Evolutionary conservation across 2,888 invertebrate genomes (phyloP), one percentile per base, ranked within the genome.

Genomic region (Orchesella flavescens): DNA sequence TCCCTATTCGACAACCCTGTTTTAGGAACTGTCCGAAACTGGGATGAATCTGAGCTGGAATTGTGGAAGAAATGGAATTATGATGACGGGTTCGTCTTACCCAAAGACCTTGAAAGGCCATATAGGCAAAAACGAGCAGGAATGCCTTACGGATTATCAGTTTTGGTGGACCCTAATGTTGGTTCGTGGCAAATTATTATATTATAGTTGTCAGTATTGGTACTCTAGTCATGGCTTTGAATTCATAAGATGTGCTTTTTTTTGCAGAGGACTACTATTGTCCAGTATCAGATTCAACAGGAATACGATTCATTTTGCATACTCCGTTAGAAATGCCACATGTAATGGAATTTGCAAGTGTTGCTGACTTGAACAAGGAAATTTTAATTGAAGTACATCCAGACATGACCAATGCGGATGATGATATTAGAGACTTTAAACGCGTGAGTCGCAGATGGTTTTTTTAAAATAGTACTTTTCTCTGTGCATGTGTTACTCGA

Each of bases 201-300:
- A 7, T 34, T 4, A 4, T 34, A 34, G 34, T 7, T 4, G 34
- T n/a, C 13, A 21, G 46, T 1, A 75, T 63, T 49, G 2, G 19
- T 44, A 9, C 0, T 34, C n/a, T 17, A 59, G 1, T 59, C 12
- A 4, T 10, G n/a, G n/a, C 15, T 43, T 73, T 53, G 24, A 34
- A 34, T 34, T 34, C 7, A 34, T 34, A 34, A 34, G 34, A 2
- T 34, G 7, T 34, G 34, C 34, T 7, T 2, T 0, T 21, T n/a
- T 46, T 66, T 68, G 61, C 74, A 23, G 66, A 83, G 19, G 79
- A 86, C 23, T 86, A 84, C 61, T 86, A 78, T 55, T 86, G 86
- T 24, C 83, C 86, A n/a, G 69, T 81, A 0, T 83, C 85, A 0
- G 86, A 87, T 59, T 84, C 86, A 1, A 74, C 75, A 53, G 87